Conservation (phyloP, 1,140 invertebrate species). For the Brachionus paranguensis region DNA sequence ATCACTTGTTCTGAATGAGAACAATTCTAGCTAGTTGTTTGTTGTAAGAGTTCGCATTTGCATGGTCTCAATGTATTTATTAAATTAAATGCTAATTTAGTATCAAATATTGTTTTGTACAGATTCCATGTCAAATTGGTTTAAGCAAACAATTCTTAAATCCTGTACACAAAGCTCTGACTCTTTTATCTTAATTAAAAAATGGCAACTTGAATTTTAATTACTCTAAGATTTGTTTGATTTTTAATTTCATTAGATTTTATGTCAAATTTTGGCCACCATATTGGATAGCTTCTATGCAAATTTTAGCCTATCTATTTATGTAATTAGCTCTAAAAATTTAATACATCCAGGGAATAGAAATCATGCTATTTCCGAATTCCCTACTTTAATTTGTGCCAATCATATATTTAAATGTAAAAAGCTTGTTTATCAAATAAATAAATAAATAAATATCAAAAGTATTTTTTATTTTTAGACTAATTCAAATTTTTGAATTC, state of each 20-base stretch:
- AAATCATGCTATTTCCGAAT: neutral
- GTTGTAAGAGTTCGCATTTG: neutral
- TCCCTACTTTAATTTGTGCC: neutral
- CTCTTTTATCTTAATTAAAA: neutral
- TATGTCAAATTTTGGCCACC: neutral
- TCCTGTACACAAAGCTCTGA: neutral
- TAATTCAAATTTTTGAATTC: too few relatives aligned
- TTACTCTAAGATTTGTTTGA: neutral
- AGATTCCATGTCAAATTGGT: conserved; percentile 18
- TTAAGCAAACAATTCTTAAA: conserved; percentile 11
- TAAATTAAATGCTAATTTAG: conserved; percentile 22
- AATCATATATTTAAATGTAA: neutral
- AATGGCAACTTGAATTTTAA: neutral
- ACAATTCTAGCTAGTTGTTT: neutral
- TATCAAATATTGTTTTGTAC: neutral
- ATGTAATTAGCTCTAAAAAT: neutral
- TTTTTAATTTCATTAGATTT: neutral
- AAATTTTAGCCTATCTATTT: neutral
- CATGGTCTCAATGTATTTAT: conserved; percentile 7
- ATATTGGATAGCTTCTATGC: neutral
- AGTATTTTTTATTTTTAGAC: too few relatives aligned
- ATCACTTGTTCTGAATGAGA: neutral
- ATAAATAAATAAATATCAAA: too few relatives aligned
- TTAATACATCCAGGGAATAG: neutral
- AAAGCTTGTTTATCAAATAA: neutral